phyloP scores from a whole-genome alignment of 2,888 invertebrate genomes.

The Pasiphila rectangulata region DNA sequence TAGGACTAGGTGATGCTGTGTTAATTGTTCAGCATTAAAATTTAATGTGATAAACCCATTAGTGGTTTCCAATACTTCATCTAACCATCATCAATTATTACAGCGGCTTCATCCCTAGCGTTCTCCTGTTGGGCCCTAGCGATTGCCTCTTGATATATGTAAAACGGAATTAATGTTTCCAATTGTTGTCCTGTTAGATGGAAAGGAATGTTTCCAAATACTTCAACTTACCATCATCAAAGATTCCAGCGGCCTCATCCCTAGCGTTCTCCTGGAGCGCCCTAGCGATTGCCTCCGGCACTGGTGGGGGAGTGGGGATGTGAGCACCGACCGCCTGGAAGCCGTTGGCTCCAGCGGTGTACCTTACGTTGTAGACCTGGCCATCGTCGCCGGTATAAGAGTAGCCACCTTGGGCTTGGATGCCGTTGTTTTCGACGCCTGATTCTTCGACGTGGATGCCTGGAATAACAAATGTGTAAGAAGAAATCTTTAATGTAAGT shows the following conservation, averaged over 20 bases:
- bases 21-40: no score
- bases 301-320: constrained; percentile 80
- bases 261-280: constrained; percentile 74
- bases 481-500: no score
- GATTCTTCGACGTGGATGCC: constrained; percentile 69
- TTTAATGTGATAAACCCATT: neutral
- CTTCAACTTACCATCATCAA: constrained; percentile 73
- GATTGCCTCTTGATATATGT: no score
- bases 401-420: constrained; percentile 79
- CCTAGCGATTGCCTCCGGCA: constrained; percentile 79
- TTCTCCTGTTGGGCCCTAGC: no score
- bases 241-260: constrained; percentile 78
- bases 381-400: constrained; percentile 83
- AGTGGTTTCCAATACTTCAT: no score
- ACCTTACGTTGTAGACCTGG: constrained; percentile 74
- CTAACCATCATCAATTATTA: no score
- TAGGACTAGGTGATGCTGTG: no score
- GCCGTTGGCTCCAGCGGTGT: constrained; percentile 68
- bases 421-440: constrained; percentile 66
- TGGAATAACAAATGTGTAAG: no score
- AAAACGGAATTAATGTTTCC: no score
- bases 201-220: no score
- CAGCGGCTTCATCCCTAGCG: no score
- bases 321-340: constrained; percentile 80
- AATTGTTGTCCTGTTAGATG: no score